These are phyloP conservation scores for Chloromyia formosa DNA, from an alignment of 2,888 invertebrate species.

Conservation along the genomic window DNA sequence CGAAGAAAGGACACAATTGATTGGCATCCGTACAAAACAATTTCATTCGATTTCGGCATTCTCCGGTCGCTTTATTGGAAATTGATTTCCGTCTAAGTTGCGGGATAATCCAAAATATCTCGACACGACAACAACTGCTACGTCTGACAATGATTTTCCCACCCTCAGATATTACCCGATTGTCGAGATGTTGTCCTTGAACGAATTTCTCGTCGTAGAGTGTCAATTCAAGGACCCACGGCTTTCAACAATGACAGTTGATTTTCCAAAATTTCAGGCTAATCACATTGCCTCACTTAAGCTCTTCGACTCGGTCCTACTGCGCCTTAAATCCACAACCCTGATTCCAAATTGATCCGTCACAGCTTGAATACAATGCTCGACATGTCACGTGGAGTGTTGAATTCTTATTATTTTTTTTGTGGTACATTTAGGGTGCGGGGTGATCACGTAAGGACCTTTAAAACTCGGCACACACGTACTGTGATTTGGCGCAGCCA, in stretches of 20 bases:
- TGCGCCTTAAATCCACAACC: background rate
- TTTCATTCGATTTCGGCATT: background rate
- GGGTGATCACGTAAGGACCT: background rate
- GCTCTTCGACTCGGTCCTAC: background rate
- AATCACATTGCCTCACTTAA: background rate
- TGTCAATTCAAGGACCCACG: background rate
- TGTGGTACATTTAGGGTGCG: background rate
- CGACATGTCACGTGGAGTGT: background rate
- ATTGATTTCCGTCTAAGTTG: background rate
- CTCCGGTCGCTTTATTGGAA: background rate
- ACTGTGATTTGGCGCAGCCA: background rate
- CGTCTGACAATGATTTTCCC: background rate
- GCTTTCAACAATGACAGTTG: background rate
- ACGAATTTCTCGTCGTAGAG: background rate
- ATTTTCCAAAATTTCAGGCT: background rate
- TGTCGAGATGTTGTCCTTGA: background rate
- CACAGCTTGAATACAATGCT: constrained; percentile 7
- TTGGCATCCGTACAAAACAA: background rate
- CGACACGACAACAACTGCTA: too few relatives aligned
- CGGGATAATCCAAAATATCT: background rate
- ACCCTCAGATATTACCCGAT: background rate
- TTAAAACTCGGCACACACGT: background rate
- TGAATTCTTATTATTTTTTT: background rate
- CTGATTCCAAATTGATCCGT: background rate
- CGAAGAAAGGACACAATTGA: background rate